These are phyloP conservation scores for Leucoraja ocellata DNA, from an alignment of 2,797 vertebrate species.

Conservation along the genomic window DNA sequence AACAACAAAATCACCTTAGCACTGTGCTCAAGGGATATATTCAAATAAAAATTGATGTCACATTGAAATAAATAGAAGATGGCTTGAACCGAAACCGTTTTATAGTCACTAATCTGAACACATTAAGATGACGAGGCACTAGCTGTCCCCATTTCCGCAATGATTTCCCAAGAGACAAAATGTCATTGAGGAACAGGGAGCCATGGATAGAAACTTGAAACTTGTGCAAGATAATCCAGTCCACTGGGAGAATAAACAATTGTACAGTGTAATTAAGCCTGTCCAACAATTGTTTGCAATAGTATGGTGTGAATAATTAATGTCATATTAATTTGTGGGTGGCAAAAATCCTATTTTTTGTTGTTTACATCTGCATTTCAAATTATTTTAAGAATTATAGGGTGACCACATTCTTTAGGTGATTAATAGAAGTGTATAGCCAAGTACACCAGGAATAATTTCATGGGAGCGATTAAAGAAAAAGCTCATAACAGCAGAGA, in stretches of 20 bases:
- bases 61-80: background rate
- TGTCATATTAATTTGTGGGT: background rate
- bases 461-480: no score
- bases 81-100: background rate
- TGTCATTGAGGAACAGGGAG: background rate
- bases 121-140: background rate
- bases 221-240: background rate
- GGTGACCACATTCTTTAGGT: no score
- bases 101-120: background rate
- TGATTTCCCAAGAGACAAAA: background rate
- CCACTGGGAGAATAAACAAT: background rate
- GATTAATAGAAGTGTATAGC: no score
- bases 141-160: background rate
- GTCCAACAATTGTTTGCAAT: background rate
- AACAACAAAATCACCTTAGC: no score
- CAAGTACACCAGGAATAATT: no score
- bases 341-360: background rate
- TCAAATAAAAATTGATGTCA: no score
- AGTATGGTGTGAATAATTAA: background rate
- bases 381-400: no score
- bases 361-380: no score
- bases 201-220: background rate
- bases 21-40: no score
- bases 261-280: background rate
- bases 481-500: no score